Evolutionary conservation across 2,113 vertebrate species (phyloP).

Genomic region (Neomonachus schauinslandi): DNA sequence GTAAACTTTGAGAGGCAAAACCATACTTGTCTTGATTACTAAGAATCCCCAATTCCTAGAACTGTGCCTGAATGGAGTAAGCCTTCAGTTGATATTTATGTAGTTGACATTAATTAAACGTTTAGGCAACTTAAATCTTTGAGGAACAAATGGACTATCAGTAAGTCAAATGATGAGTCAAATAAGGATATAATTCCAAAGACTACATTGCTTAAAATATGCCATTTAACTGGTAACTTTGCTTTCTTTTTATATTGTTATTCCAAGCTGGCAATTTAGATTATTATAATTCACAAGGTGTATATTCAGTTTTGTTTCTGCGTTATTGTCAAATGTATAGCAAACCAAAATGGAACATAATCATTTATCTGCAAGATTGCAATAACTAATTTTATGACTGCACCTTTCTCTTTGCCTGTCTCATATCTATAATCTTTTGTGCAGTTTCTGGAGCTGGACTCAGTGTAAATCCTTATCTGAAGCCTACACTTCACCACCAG

Average conservation of each 20-base stretch:
- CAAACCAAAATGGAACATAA: not conserved
- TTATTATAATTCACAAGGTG: not conserved
- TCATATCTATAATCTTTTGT: not conserved
- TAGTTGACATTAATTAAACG: not conserved
- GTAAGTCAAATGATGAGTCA: not conserved
- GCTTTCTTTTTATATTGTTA: not conserved
- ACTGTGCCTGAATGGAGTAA: not conserved
- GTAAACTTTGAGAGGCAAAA: not conserved
- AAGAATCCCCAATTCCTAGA: not conserved
- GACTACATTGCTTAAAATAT: not conserved
- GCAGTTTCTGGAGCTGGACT: slow-evolving; percentile 9
- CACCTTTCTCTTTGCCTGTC: not conserved
- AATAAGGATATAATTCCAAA: not conserved
- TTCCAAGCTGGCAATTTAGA: not conserved
- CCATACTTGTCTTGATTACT: not conserved
- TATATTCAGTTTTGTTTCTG: not conserved
- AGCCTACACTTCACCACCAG: slow-evolving; percentile 70
- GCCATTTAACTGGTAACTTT: not conserved
- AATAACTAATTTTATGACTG: not conserved
- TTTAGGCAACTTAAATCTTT: not conserved
- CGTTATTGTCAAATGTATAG: not conserved
- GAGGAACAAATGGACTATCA: not conserved
- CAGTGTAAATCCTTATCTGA: slow-evolving; percentile 74
- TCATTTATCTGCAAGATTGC: not conserved
- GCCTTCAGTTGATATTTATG: not conserved